Base-by-base conservation (phyloP, 1,140 invertebrate species). In the Nixonia krombeini region DNA sequence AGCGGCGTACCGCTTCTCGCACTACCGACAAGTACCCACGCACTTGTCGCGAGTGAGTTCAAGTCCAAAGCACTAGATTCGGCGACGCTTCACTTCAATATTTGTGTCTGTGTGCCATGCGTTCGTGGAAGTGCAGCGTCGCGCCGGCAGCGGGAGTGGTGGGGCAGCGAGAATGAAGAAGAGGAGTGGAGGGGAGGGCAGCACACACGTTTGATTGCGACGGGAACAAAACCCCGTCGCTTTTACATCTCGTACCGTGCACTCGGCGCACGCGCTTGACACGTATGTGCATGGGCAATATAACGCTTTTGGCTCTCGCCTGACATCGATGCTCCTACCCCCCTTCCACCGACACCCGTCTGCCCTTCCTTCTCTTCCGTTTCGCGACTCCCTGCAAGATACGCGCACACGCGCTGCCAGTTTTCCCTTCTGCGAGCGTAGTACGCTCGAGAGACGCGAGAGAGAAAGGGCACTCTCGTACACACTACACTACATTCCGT, bases 341-440 rank as follows among this genome's bases (percentile, higher is more conserved):
- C 31, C 4, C 4, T 18, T 25, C n/a, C n/a, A n/a, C n/a, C n/a
- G n/a, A n/a, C n/a, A n/a, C n/a, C n/a, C n/a, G n/a, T n/a, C n/a
- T n/a, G n/a, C n/a, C n/a, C n/a, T n/a, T n/a, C n/a, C n/a, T n/a
- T 35, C 29, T 17, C 12, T n/a, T 18, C 37, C 40, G 37, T 8
- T 31, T 28, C 51, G 38, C 55, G 45, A 50, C 41, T 46, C 41
- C 13, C 47, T 55, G 55, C 49, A 44, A 38, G 25, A 29, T 31
- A 15, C 6, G 8, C 23, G 65, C 70, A 67, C 73, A 73, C 61
- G 65, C 61, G 59, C 62, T 57, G 42, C 40, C 37, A 57, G 44
- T 69, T 71, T 73, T 73, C 51, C 66, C 38, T 68, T 72, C 70
- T 51, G 57, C 50, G 52, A 28, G 45, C 44, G 35, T 40, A 47